Evolutionary conservation across 23 tunicate genomes (phyloP).

Genomic region (Phallusia fumigata): DNA sequence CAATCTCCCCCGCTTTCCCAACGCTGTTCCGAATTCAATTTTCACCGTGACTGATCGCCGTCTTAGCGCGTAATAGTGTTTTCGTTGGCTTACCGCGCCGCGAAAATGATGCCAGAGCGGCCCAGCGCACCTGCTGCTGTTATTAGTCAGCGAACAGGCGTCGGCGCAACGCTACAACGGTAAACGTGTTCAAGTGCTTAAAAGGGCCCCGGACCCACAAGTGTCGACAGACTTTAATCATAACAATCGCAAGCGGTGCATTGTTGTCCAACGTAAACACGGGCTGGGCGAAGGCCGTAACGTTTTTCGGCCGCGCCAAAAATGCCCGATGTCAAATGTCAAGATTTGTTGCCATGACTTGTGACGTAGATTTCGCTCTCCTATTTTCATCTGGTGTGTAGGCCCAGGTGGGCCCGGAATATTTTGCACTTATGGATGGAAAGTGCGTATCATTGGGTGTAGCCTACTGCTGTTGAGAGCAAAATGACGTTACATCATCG

Average conservation of each 20-base stretch:
- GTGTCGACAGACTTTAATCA: background rate
- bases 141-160: background rate
- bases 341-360: no score
- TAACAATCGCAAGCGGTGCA: background rate
- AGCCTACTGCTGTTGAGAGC: no score
- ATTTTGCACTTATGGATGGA: no score
- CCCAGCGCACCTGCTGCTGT: conserved; percentile 7
- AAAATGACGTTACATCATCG: no score
- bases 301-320: background rate
- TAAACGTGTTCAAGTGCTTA: background rate
- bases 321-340: background rate
- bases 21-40: conserved; percentile 11
- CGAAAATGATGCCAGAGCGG: background rate
- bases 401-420: no score
- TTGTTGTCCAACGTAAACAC: conserved; percentile 2
- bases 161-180: conserved; percentile 1
- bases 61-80: conserved; percentile 10
- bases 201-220: background rate
- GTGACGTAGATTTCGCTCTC: no score
- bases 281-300: conserved; percentile 3
- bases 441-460: no score
- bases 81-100: background rate
- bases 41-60: conserved; percentile 10
- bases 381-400: no score
- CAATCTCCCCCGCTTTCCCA: background rate